Evolutionary conservation across 2,113 vertebrate species (phyloP), one percentile per base, ranked within the genome.

Genomic region (Ptilonorhynchus violaceus): DNA sequence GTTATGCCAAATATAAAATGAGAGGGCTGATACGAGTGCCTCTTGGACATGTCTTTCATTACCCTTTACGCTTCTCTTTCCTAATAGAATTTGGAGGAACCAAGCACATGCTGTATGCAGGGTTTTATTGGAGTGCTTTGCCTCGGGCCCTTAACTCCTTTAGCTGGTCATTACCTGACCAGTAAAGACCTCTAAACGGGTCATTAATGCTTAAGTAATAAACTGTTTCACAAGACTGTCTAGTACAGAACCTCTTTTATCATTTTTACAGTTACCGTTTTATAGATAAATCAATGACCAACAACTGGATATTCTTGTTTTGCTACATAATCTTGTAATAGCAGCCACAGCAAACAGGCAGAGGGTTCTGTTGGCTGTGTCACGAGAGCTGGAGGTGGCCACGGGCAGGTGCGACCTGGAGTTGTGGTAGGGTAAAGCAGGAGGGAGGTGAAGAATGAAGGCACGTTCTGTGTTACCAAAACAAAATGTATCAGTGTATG

Each of bases 131-230:
- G 76, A 86, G 93, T 95, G 74, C 92, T 97, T 97, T 95, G 92
- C 97, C 96, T 94, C 89, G 83, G 96, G 96, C 95, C 92, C 85
- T 97, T 97, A 96, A 96, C 95, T 97, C 96, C 95, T 95, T 94
- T 96, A 93, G 96, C 96, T 94, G 95, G 96, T 96, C 96, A 97
- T 97, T 96, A 97, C 95, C 89, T 97, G 96, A 95, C 91, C 97
- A 95, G 95, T 97, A 97, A 97, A 96, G 96, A 97, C 97, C 97
- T 97, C 95, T 96, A 94, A 97, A 96, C 79, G 89, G 95, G 85
- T 96, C 97, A 97, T 97, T 97, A 97, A 97, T 96, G 92, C 92
- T 96, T 96, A 96, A 97, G 95, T 97, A 97, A 97, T 97, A 97
- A 97, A 97, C 96, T 97, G 82, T 94, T 96, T 93, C 95, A 91